phyloP scores from a whole-genome alignment of 2,797 vertebrate species.

The Poecilia velifera region DNA sequence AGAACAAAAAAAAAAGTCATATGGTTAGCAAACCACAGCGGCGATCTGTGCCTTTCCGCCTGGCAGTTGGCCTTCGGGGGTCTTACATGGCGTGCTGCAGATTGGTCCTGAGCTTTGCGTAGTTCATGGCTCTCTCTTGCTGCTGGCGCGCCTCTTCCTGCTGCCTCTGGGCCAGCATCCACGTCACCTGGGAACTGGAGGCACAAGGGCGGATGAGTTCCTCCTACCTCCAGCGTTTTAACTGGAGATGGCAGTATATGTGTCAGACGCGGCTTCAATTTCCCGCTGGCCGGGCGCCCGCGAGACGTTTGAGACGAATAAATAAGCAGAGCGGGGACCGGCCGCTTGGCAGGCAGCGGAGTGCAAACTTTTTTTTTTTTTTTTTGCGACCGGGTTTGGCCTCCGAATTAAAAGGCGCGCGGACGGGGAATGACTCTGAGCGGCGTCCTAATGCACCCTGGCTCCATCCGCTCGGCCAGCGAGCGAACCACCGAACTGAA shows the following conservation, averaged over 20 bases:
- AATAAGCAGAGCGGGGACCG: constrained; percentile 46
- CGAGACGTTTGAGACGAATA: constrained; percentile 43
- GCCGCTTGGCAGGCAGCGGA: constrained; percentile 62
- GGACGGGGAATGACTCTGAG: constrained; percentile 60
- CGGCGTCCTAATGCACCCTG: constrained; percentile 59
- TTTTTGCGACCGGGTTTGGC: constrained; percentile 41
- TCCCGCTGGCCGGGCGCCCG: constrained; percentile 39
- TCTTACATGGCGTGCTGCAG: constrained; percentile 98
- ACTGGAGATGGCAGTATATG: constrained; percentile 7
- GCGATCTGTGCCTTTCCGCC: not conserved
- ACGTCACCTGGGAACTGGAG: constrained; percentile 97
- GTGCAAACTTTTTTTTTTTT: constrained; percentile 21
- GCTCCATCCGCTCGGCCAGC: constrained; percentile 43
- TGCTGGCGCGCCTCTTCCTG: constrained; percentile 98
- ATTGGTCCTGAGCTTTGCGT: constrained; percentile 98
- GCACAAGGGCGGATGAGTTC: constrained; percentile 39
- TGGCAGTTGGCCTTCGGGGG: constrained; percentile 23
- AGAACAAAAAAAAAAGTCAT: not conserved
- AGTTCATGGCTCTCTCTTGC: constrained; percentile 99
- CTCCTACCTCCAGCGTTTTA: constrained; percentile 5
- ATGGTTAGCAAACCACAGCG: not conserved
- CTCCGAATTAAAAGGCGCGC: constrained; percentile 60
- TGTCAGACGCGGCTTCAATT: constrained; percentile 14
- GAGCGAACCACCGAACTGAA: constrained; percentile 29
- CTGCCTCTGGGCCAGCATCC: constrained; percentile 99